Percentiles rank a stretch among this genome's conserved stretches.
phyloP scores from a whole-genome alignment of 1,140 invertebrate species.

The Charaxes varanes region DNA sequence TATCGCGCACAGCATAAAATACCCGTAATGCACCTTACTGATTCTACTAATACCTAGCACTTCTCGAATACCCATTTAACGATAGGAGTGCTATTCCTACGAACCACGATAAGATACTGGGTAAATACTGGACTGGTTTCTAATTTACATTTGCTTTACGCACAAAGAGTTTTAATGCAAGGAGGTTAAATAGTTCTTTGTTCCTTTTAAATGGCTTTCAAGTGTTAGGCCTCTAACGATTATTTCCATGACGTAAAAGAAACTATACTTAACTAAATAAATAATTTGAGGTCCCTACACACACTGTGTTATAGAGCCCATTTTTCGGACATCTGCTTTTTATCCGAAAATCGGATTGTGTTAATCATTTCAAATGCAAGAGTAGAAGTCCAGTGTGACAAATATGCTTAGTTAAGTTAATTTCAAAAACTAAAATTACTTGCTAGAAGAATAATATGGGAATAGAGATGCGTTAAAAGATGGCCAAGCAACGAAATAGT shows the following conservation, averaged over 20 bases:
- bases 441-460: no score
- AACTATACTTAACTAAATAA: no score
- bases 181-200: constrained; percentile 11
- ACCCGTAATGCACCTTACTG: constrained; percentile 1
- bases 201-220: constrained; percentile 14
- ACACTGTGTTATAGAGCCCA: no score
- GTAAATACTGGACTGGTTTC: constrained; percentile 18
- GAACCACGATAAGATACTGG: constrained; percentile 17
- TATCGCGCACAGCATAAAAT: constrained; percentile 2
- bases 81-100: constrained; percentile 15
- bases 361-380: no score
- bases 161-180: constrained; percentile 11
- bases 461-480: no score
- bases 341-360: no score
- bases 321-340: no score
- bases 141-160: constrained; percentile 7
- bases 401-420: no score
- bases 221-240: not conserved
- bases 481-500: no score
- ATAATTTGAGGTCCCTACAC: no score
- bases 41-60: constrained; percentile 13
- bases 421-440: no score
- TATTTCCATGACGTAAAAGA: not conserved
- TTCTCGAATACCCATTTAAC: constrained; percentile 16
- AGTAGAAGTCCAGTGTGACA: no score